Evolutionary conservation across 2,113 vertebrate genomes (phyloP), one percentile per base, ranked within the genome.

Genomic region (Andinoacara biseriatus): DNA sequence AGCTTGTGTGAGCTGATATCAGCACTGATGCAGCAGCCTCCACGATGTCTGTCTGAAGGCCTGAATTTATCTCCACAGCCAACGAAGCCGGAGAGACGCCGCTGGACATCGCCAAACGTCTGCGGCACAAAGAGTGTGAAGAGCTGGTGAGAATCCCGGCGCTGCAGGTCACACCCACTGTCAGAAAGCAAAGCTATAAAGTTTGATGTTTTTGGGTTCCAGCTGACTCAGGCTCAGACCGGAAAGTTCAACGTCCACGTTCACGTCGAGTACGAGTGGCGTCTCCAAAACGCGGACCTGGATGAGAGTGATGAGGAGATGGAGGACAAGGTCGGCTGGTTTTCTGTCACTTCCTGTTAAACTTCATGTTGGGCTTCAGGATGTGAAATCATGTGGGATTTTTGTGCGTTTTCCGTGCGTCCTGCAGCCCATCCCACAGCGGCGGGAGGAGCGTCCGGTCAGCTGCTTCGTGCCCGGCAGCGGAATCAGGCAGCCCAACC

Each of bases 241-340:
- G 98, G 98, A 78, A 97, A 97, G 90, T 98, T 99, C 76, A 99
- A 99, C 75, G 96, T 97, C 43, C 98, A 99, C 15, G 97, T 99
- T 18, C 98, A 99, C 2, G 98, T 99, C 0, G 98, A 99, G 89
- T 99, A 99, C 43, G 98, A 99, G 78, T 99, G 98, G 98, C 95
- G 98, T 10, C 93, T 99, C 61, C 96, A 97, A 49, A 97, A 98
- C 1, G 96, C 97, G 86, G 97, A 99, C 91, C 93, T 99, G 88
- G 98, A 99, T 0, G 98, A 99, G 92, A 99, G 97, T 2, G 98
- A 99, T 5, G 98, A 99, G 18, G 98, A 99, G 65, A 92, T 98
- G 94, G 98, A 99, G 69, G 98, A 99, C 90, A 99, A 99, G 91
- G 90, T 97, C 11, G 93, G 96, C 92, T 88, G 15, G 5, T 20